Evolutionary conservation across 2,797 vertebrate species (phyloP), one percentile per base, ranked within the genome.

Genomic region (Anisognathus igniventris): DNA sequence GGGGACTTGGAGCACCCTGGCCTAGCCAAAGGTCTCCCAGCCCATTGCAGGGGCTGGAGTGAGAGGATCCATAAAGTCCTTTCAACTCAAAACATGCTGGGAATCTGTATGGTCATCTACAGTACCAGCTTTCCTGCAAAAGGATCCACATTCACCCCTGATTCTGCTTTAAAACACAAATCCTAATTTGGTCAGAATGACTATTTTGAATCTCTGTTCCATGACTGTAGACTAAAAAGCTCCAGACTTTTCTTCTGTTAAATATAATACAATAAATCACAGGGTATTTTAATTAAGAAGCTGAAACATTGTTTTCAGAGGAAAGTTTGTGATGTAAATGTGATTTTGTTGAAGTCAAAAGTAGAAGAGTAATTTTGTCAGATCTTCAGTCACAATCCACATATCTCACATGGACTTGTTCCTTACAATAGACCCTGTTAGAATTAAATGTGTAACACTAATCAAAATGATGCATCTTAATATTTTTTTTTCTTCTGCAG

Each of bases 401-500:
- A 0, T 44, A 13, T 20, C 31, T 71, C 27, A 5, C 21, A 1
- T 16, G 1, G 39, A 23, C 33, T 48, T 42, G 20, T 64, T 62
- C 27, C 27, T 37, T 31, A 14, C 14, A 79, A 28, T 40, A 5
- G 3, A 7, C 0, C 2, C 12, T 45, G 19, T 42, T 27, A 10
- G 10, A 47, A 39, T 16, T 22, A 31, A 60, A 45, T 16, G 30
- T 28, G 1, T 50, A 35, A 28, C 0, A 1, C 21, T 51, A 25
- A 73, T 37, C 47, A 51, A 42, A 90, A 45, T 12, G 2, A 14
- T 54, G 22, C 40, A 28, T 45, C 40, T 77, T 67, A 67, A 76
- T 58, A 2, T 40, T 62, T 88, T 82, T 88, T 13, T 95, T 87
- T 88, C 3, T 95, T 95, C 96, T 78, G 76, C 97, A 99, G 99